These are phyloP conservation scores for Macrotus californicus DNA, from an alignment of 2,113 vertebrate genomes.

Conservation along the genomic window DNA sequence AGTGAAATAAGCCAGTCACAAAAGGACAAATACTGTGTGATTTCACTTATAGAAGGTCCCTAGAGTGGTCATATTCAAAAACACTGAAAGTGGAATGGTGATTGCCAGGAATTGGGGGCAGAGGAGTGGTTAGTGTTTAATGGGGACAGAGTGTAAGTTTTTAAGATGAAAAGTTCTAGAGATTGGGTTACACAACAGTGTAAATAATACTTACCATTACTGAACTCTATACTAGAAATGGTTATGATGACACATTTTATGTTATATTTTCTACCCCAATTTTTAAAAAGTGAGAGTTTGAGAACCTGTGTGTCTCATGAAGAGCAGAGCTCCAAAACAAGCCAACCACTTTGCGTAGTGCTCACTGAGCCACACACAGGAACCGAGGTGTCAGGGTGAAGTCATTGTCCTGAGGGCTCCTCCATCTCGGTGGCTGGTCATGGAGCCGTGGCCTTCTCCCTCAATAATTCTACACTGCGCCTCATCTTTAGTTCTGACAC, in stretches of 20 bases:
- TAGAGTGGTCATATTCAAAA: background rate
- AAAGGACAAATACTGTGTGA: background rate
- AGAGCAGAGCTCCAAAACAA: background rate
- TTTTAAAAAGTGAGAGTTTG: background rate
- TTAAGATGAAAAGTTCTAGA: background rate
- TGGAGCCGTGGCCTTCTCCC: background rate
- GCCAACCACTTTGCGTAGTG: rapidly evolving
- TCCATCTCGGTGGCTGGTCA: background rate
- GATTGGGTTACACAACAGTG: background rate
- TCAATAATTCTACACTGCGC: background rate
- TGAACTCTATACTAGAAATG: background rate
- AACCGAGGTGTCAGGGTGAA: background rate
- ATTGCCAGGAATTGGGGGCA: background rate
- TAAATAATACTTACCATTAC: background rate
- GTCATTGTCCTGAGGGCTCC: rapidly evolving
- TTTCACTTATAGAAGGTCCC: background rate
- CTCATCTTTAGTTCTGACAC: background rate
- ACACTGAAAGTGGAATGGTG: background rate
- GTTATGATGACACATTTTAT: background rate
- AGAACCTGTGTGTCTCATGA: background rate
- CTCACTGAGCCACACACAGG: background rate
- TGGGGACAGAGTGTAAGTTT: background rate
- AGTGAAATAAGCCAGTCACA: background rate
- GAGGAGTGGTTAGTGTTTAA: too few species aligned
- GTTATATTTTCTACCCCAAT: background rate